These are phyloP conservation scores for Hexactinellida sp. DNA, from an alignment of 37 sponge, comb jelly and placozoan species.

Conservation along the genomic window DNA sequence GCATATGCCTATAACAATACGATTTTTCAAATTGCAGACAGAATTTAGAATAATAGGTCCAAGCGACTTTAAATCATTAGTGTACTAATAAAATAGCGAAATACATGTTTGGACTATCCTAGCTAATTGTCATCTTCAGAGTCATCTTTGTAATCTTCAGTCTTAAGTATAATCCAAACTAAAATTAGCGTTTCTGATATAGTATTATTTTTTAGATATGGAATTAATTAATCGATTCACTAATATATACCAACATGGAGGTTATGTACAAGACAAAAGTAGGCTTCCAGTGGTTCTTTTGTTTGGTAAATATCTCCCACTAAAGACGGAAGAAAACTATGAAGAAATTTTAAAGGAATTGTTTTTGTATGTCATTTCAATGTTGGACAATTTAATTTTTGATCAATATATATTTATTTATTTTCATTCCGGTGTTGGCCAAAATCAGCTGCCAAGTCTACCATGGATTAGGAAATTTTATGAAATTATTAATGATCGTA, in stretches of 20 bases:
- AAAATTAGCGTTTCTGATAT: too few species aligned
- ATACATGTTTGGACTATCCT: too few species aligned
- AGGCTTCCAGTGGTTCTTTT: background rate
- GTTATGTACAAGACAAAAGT: background rate
- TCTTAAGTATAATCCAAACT: too few species aligned
- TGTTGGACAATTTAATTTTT: background rate
- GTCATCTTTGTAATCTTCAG: too few species aligned
- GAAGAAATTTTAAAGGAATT: background rate
- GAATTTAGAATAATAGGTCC: too few species aligned
- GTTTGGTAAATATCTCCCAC: slow-evolving; percentile 1
- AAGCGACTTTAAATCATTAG: too few species aligned
- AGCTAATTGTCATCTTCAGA: too few species aligned
- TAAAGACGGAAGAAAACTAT: background rate
- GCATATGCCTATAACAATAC: too few species aligned
- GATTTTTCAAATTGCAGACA: too few species aligned
- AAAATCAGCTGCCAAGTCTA: background rate
- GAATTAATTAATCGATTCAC: background rate
- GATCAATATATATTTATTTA: background rate
- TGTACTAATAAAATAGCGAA: too few species aligned
- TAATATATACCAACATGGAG: background rate
- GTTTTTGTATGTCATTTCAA: background rate
- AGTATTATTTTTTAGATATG: slow-evolving; percentile 18
- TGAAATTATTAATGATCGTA: background rate
- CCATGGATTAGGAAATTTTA: background rate
- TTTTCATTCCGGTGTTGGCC: background rate